phyloP scores from a whole-genome alignment of 2,113 vertebrate genomes.

The Thryonomys swinderianus region DNA sequence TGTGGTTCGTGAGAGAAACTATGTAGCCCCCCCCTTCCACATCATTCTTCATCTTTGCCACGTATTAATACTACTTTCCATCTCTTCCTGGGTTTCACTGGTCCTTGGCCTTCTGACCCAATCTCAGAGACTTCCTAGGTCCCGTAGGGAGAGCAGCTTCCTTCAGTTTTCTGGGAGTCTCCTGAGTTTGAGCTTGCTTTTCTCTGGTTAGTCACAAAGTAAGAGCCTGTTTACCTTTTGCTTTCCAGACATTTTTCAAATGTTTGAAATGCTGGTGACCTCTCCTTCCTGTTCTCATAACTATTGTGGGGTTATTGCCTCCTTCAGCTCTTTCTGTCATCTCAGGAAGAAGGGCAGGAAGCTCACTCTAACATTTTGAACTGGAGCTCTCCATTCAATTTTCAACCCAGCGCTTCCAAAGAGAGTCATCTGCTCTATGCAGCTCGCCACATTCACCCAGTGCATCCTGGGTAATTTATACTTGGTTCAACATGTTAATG shows the following conservation, averaged over 20 bases:
- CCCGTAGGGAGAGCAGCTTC: neutral
- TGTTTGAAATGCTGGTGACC: neutral
- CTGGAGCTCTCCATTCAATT: neutral
- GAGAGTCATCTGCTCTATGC: neutral
- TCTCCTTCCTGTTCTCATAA: neutral
- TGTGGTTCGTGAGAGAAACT: neutral
- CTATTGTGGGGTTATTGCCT: neutral
- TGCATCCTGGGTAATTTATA: neutral
- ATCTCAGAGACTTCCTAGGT: neutral
- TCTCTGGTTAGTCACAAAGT: neutral
- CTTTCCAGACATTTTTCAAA: constrained; percentile 29
- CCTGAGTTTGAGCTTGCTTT: neutral
- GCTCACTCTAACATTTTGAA: constrained; percentile 27
- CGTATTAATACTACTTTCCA: neutral
- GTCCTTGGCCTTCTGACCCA: neutral
- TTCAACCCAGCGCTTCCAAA: neutral
- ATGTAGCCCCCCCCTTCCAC: neutral
- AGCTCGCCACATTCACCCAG: neutral
- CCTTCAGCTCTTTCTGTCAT: neutral
- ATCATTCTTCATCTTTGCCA: neutral
- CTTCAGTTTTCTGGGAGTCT: neutral
- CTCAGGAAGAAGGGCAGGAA: neutral
- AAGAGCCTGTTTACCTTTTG: constrained; percentile 22
- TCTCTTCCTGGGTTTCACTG: neutral
- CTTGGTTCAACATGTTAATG: constrained; percentile 6